Evolutionary conservation across 2,797 vertebrate species (phyloP), one percentile per base, ranked within the genome.

Genomic region (Diglossa cyanea): DNA sequence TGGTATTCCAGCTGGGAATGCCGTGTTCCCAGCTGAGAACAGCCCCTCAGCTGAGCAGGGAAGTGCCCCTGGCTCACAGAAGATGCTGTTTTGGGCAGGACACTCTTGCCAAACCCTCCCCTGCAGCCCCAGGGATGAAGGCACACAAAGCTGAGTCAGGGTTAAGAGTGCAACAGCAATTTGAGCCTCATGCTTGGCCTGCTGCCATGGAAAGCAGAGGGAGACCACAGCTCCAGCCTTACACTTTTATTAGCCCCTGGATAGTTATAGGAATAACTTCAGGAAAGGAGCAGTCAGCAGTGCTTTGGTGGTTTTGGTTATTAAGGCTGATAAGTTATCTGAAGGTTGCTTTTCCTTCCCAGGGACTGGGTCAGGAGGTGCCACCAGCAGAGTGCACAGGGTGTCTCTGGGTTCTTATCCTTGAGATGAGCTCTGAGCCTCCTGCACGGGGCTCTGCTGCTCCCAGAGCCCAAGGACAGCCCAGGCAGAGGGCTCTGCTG

Each of bases 91-190:
- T 89, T 37, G 37, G 62, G 70, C 67, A 76, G 86, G 19, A 76
- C 45, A 12, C 51, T 17, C 31, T 72, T 73, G 67, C 63, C 35
- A 42, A 23, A 33, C 8, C n/a, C 26, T 51, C 55, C 55, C 48
- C 57, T 53, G 7, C 2, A 33, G 55, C 62, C 47, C 33, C 5
- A 1, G 45, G 72, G 70, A 53, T 54, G 33, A 45, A 68, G 24
- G 54, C 33, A 78, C 71, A 91, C 86, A 72, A 72, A 78, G 77
- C 76, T 84, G 70, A 58, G 83, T 57, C 35, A 28, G 82, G 88
- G 82, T 96, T 44, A 92, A 88, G 84, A 92, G 87, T 57, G 73
- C 75, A 92, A 51, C 13, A 39, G 94, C 72, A 95, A 87, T 61
- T 57, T 12, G 61, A 92, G 91, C 55, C 78, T 79, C 63, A 25